Percentiles rank a stretch among this genome's conserved stretches.
Conservation (phyloP, 2,113 vertebrate genomes). For the Rhagologus leucostigma region DNA sequence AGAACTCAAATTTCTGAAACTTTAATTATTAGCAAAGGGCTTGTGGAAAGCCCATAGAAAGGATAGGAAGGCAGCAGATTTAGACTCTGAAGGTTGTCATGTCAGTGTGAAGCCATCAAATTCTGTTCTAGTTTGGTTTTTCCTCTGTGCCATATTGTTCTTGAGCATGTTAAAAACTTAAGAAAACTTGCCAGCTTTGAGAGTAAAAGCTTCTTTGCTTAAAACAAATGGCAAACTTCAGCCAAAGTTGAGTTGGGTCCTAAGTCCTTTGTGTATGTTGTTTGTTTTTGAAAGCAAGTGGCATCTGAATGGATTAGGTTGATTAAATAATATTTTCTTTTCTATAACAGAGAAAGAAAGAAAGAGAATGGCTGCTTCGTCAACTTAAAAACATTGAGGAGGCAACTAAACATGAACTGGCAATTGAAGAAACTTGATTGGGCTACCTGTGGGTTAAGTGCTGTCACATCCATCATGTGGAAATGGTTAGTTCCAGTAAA, state of each 20-base stretch:
- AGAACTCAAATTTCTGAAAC: background rate
- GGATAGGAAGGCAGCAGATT: background rate
- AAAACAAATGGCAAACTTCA: background rate
- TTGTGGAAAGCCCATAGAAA: background rate
- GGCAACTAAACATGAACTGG: slow-evolving; percentile 73
- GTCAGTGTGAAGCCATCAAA: background rate
- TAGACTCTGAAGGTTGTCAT: background rate
- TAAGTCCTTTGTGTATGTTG: background rate
- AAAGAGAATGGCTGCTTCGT: slow-evolving; percentile 70
- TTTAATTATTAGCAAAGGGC: background rate
- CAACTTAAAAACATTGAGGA: slow-evolving; percentile 81
- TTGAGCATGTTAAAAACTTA: background rate
- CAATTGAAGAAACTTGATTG: slow-evolving; percentile 62
- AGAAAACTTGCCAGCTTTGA: background rate
- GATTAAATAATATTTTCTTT: background rate
- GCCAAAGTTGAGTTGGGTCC: background rate
- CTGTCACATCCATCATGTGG: background rate
- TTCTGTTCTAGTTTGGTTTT: background rate
- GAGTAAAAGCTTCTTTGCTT: background rate
- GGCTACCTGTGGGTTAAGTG: background rate
- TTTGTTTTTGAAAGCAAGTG: background rate
- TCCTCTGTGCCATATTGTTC: background rate
- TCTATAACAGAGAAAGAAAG: slow-evolving; percentile 32
- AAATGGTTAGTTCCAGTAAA: background rate
- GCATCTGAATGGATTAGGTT: background rate